Evolutionary conservation across 2,888 invertebrate genomes (phyloP), one percentile per base, ranked within the genome.

Genomic region (Dendrolimus pini): DNA sequence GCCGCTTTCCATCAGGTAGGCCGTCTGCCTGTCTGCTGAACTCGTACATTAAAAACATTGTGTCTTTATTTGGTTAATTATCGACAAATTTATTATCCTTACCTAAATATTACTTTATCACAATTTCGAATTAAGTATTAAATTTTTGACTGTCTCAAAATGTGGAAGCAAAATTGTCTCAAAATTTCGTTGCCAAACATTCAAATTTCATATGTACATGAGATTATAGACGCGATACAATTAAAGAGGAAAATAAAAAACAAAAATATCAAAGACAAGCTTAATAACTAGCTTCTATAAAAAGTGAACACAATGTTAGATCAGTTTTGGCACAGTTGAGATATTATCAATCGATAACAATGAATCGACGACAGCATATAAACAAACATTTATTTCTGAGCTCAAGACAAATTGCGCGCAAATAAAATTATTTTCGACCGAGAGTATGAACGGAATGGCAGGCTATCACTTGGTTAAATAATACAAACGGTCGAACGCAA

Each of bases 401-500:
- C 47, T 47, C 9, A 47, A 47, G 47, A 47, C 47, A 47, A 47
- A 53, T 53, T 58, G 53, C 42, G 55, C 53, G 55, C 52, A 58
- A 56, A 59, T 56, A 13, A 54, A 54, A 30, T 41, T 18, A 54
- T 54, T 54, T 54, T 41, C 30, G 41, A 41, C 41, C 54, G 54
- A 54, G 41, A n/a, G 41, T 30, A 58, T 59, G 42, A n/a, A 12
- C 52, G 13, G 52, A 42, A 56, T 41, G 41, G 53, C 52, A 42
- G 54, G 41, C 18, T n/a, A 42, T 30, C 41, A n/a, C 54, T 54
- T 41, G 41, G 7, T 30, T 57, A 53, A 55, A 58, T 60, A 55
- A 61, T 52, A 53, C 14, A 52, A 57, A 57, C 55, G 18, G 6
- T 56, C 30, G 57, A 65, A 63, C 63, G 70, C 67, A 70, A 66